Percentiles rank a stretch among this genome's conserved stretches.
phyloP scores from a whole-genome alignment of 2,113 vertebrate species.

The Tyto alba region DNA sequence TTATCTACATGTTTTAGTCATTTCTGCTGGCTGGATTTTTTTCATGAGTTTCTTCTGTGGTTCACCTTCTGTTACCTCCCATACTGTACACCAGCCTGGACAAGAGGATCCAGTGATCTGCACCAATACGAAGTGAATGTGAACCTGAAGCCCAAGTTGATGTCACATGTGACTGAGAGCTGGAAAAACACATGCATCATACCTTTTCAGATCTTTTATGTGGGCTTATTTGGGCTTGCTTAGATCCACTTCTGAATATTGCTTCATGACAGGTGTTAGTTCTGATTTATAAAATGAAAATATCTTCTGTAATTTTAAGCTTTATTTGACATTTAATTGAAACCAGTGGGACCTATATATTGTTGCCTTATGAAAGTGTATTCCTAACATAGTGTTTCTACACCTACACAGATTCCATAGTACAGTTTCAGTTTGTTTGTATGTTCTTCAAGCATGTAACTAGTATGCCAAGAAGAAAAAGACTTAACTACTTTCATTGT shows the following conservation, averaged over 20 bases:
- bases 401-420: neutral
- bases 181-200: neutral
- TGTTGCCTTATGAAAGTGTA: neutral
- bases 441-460: neutral
- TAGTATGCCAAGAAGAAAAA: neutral
- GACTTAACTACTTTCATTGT: neutral
- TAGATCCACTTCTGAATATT: neutral
- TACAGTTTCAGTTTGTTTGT: neutral
- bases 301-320: neutral
- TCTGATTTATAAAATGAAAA: neutral
- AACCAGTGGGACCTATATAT: neutral
- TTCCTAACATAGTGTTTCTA: neutral
- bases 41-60: neutral
- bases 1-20: neutral
- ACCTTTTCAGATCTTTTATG: neutral
- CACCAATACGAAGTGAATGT: neutral
- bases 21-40: neutral
- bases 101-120: neutral
- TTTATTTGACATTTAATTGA: constrained; percentile 18
- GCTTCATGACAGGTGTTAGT: neutral
- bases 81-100: no score
- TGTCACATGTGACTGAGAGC: neutral
- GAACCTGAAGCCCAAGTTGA: neutral
- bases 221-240: neutral
- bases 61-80: neutral